Evolutionary conservation across 1,140 invertebrate species (phyloP), one percentile per base, ranked within the genome.

Genomic region (Halyomorpha halys): DNA sequence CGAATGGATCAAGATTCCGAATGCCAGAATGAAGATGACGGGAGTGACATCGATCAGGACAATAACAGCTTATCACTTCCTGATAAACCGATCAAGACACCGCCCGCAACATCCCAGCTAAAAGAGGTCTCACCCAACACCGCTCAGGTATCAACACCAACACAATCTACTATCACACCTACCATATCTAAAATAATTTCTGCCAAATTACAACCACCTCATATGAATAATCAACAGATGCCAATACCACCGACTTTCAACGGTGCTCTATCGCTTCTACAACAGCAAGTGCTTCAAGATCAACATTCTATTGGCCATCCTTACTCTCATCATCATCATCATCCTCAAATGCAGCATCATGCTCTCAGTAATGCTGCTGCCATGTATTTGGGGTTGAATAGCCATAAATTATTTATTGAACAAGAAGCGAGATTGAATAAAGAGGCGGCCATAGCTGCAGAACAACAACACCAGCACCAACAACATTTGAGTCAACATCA

Each of bases 1-100:
- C 79, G 89, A 70, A 89, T 90, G 83, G 87, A 90, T 69, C 85
- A 87, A 70, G 80, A 81, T 63, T 80, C 77, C 21, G 85, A 87
- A 62, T 82, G 80, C n/a, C 81, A 83, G 68, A 84, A 86, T 71
- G 82, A 85, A 64, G 85, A 87, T 68, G 87, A 89, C 69, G 80
- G 77, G 68, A 83, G 82, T 78, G 83, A 87, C 72, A 77, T 83
- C 69, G 82, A 86, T 73, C 78, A 80, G 67, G 80, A 75, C 60
- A 79, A 81, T 19, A 79, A 81, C 39, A 74, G 71, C 65, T 62
- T 66, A 27, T 62, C 67, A 11, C 56, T 80, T 65, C 73, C 79
- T 53, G 60, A 65, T 44, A 76, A 78, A 71, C 68, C 79, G 73
- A 72, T 73, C 73, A 62, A 74, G 72, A 70, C 74, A 72, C 71